Conservation (phyloP, 2,797 vertebrate genomes). For the Hoplostethus mediterraneus region DNA sequence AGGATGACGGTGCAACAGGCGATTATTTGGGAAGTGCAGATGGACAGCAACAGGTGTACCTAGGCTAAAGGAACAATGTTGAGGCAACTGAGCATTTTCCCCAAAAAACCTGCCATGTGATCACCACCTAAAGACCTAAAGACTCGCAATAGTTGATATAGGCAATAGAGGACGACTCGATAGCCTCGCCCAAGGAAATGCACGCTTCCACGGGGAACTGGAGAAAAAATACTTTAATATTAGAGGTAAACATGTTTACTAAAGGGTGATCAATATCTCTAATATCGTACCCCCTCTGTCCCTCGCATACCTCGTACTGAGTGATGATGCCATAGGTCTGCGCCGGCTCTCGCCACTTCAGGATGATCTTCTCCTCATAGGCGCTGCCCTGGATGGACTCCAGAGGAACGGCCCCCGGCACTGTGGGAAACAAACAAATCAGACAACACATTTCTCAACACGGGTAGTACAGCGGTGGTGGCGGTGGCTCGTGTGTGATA, state of each 20-base stretch:
- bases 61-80: too few relatives aligned
- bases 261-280: conserved; percentile 5
- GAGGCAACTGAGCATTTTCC: background rate
- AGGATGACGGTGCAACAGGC: too few relatives aligned
- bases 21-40: conserved; percentile 1
- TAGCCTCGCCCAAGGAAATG: background rate
- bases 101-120: background rate
- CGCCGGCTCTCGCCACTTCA: conserved; percentile 94
- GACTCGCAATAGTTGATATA: background rate
- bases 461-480: background rate
- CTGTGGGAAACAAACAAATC: conserved; percentile 73
- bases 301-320: conserved; percentile 91
- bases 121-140: background rate
- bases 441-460: conserved; percentile 11
- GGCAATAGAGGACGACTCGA: background rate
- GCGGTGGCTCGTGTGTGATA: background rate
- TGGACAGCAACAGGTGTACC: conserved; percentile 4
- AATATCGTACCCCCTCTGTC: background rate
- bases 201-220: background rate
- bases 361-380: conserved; percentile 97
- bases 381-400: conserved; percentile 97
- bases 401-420: conserved; percentile 93
- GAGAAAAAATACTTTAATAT: conserved; percentile 3
- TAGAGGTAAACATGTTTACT: background rate
- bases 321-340: conserved; percentile 98